Percentiles rank a stretch among this genome's conserved stretches.
phyloP scores from a whole-genome alignment of 2,888 invertebrate species.

The Rotaria sp. region DNA sequence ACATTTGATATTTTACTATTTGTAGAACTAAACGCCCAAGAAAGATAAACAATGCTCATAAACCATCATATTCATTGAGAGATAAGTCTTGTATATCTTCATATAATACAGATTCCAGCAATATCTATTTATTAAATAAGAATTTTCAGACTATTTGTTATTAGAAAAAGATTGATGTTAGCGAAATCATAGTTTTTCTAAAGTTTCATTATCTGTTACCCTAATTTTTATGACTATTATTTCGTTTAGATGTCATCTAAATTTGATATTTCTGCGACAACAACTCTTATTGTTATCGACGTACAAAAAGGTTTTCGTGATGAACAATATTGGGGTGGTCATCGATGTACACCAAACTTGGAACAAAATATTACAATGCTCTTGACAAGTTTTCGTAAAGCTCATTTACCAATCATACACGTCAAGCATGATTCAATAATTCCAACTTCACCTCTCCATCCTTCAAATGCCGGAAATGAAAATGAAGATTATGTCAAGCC shows the following conservation, averaged over 20 bases:
- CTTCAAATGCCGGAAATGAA: background rate
- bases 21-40: no score
- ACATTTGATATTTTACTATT: no score
- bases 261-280: background rate
- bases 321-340: background rate
- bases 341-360: background rate
- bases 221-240: background rate
- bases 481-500: background rate
- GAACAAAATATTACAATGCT: background rate
- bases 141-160: no score
- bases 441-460: background rate
- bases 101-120: background rate
- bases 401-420: background rate
- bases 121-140: background rate
- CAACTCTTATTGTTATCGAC: background rate
- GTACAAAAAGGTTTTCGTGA: background rate
- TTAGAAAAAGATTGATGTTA: no score
- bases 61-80: no score
- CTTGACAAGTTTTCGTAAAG: background rate
- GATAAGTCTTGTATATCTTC: no score
- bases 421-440: background rate
- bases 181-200: no score
- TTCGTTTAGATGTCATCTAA: background rate
- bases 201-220: no score
- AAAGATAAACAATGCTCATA: no score